Evolutionary conservation across 2,888 invertebrate genomes (phyloP), one percentile per base, ranked within the genome.

Genomic region (Amblyteles armatorius): DNA sequence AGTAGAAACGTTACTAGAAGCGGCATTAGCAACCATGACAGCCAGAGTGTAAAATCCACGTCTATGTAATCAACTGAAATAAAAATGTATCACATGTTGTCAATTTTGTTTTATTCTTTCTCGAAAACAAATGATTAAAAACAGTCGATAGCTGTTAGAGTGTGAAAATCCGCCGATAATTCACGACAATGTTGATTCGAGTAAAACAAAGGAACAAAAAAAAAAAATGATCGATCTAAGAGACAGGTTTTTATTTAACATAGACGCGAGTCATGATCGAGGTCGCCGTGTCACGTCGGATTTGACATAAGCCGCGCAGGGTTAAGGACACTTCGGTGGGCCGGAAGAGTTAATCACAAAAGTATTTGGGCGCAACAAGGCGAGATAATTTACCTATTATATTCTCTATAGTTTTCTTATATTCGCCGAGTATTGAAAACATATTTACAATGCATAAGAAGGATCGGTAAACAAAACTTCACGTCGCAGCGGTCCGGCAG

Each of bases 1-100:
- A 98, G 95, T 71, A 98, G 95, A 95, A 99, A 98, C 88, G 98
- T 97, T 87, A 97, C 96, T 88, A 98, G 94, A 82, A 98, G 95
- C 1, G 98, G 98, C 93, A 96, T 96, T 92, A 98, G 95, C 90
- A 98, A 95, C 96, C 98, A 97, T 89, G 97, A 96, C 86, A 98
- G 95, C 97, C 97, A 98, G 88, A 97, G 93, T 80, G 97, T 97
- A 93, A 97, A 97, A 92, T 98, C 97, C 88, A 97, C 95, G 94
- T 98, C 97, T 22, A 97, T 96, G 92, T 97, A 97, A 88, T 96
- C 95, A 93, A 96, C 97, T 97, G 95, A 57, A 95, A 95, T 90
- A 88, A 82, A 81, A 72, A 80, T 83, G n/a, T 36, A 76, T 57
- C 19, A 71, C 19, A 19, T 48, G 60, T 52, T 48, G 11, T 55